Base-by-base conservation (phyloP, 2,113 vertebrate genomes). In the Urocynchramus pylzowi region DNA sequence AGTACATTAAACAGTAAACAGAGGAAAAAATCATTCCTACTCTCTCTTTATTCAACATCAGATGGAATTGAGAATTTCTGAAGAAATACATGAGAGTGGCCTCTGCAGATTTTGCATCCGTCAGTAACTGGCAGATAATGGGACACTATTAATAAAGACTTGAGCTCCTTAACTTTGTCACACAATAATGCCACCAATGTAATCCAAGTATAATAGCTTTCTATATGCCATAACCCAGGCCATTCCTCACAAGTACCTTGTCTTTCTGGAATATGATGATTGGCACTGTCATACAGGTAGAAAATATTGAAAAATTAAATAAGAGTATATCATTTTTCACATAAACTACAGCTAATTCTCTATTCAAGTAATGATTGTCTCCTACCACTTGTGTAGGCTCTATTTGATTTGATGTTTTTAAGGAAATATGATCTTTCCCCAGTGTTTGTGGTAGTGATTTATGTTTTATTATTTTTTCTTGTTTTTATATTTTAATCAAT, bases 301-400 rank as follows among this genome's bases (percentile, higher is more conserved):
- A 83, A 82, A 65, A 49, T 8, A 23, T 16, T 65, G 30, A 42
- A 89, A 69, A 54, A 26, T 54, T 37, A 41, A 19, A 5, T 17
- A 41, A 47, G 7, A 44, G 5, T 31, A 31, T 61, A 9, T 41
- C 4, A 80, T 63, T 31, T 81, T 81, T 81, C 19, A 11, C 2
- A 1, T 50, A 56, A 60, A 0, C 3, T 10, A 6, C 8, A 33
- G 6, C 6, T 68, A 47, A 52, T 56, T 10, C 5, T 57, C n/a
- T n/a, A n/a, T 28, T 82, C 24, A 44, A 28, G 15, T 37, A 47
- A 27, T 13, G 56, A 37, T n/a, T 57, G 7, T 31, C 37, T 64
- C 42, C 33, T 80, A 31, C 6, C 17, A 7, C 19, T 57, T 57
- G 11, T 17, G 6, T 63, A 47, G 20, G 3, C 19, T 59, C 26